Percentiles rank a stretch among this genome's conserved stretches.
Evolutionary conservation across 2,888 invertebrate species (phyloP).

Genomic region (Ennomos erosarius): DNA sequence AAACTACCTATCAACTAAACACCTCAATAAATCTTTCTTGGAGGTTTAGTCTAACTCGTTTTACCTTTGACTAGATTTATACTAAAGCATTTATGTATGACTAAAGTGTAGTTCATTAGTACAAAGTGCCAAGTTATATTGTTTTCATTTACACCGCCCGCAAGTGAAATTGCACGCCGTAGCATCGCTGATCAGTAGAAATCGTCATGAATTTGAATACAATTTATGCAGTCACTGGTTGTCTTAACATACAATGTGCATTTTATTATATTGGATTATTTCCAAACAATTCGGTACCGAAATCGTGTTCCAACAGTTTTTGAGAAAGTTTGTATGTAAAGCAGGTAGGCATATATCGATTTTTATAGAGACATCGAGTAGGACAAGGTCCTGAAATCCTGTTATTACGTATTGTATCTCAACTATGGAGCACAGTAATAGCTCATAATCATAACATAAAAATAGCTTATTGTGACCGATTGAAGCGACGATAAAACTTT

Average conservation of each 20-base stretch:
- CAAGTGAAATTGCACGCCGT: conserved; percentile 68
- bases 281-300: conserved; percentile 38
- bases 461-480: conserved; percentile 49
- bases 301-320: conserved; percentile 12
- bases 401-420: conserved; percentile 14
- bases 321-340: not conserved
- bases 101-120: conserved; percentile 26
- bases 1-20: conserved; percentile 22
- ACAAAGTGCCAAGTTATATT: conserved; percentile 6
- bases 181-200: conserved; percentile 80
- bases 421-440: conserved; percentile 23
- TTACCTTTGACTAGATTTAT: not conserved
- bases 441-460: conserved; percentile 25
- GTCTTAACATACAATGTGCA: conserved; percentile 51
- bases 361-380: not conserved
- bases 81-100: conserved; percentile 6
- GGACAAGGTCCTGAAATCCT: conserved; percentile 7
- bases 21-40: conserved; percentile 6
- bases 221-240: conserved; percentile 62
- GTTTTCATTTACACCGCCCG: conserved; percentile 50
- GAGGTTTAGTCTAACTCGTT: not conserved
- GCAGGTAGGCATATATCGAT: no score
- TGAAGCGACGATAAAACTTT: conserved; percentile 67
- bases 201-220: conserved; percentile 72
- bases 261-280: conserved; percentile 51